Conservation (phyloP, 53 echinoderm and acorn worm species). For the Arbacia lixula region DNA sequence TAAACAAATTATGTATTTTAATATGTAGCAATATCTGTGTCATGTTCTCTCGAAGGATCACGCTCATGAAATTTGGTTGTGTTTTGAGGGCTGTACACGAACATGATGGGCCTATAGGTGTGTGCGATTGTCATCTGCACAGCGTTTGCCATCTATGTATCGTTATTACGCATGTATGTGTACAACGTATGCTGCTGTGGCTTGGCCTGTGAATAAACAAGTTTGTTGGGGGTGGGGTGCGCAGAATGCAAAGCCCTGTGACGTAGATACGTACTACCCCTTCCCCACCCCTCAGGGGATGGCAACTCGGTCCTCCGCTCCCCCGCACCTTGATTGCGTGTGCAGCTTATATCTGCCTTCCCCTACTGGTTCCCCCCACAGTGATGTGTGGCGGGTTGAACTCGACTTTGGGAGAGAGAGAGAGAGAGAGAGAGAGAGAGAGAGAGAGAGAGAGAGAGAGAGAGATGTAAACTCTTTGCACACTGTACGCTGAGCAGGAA, state of each 20-base stretch:
- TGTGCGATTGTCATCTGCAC: no score
- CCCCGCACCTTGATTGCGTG: constrained; percentile 19
- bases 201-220: constrained; percentile 1
- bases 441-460: not conserved
- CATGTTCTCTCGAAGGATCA: no score
- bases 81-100: no score
- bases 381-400: constrained; percentile 27
- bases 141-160: constrained; percentile 19
- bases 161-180: not conserved
- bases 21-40: no score
- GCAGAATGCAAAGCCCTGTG: not conserved
- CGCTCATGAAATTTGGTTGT: no score
- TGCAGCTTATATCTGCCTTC: constrained; percentile 35
- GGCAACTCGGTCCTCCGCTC: not conserved
- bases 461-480: constrained; percentile 32
- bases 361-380: not conserved
- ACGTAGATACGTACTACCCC: not conserved
- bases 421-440: constrained; percentile 13
- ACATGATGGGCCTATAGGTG: no score
- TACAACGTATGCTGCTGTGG: not conserved
- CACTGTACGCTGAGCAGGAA: constrained; percentile 34
- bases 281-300: constrained; percentile 2
- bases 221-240: constrained; percentile 56
- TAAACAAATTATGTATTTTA: no score
- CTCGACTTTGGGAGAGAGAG: constrained; percentile 19